A percentile compares a stretch with the other conserved stretches of the same genome.
Evolutionary conservation across 2,888 invertebrate genomes (phyloP).

Genomic region (Protonemura montana): DNA sequence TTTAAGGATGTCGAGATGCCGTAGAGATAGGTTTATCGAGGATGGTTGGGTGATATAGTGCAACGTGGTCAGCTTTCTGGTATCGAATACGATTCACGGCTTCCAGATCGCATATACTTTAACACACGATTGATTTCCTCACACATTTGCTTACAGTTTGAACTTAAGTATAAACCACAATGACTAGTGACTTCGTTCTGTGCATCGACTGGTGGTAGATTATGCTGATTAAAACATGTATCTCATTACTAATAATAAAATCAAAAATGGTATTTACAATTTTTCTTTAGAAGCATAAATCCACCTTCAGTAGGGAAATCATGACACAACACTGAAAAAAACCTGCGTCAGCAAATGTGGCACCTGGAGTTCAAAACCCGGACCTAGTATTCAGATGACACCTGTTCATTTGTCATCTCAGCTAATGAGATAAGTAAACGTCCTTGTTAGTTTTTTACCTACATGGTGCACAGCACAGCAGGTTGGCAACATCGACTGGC

Average conservation of each 20-base stretch:
- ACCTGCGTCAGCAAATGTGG: neutral
- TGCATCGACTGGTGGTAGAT: neutral
- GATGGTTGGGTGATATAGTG: neutral
- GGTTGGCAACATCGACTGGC: constrained; percentile 9
- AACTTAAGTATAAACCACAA: too few relatives aligned
- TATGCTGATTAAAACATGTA: neutral
- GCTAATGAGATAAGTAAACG: constrained; percentile 24
- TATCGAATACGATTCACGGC: neutral
- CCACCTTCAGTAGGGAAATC: neutral
- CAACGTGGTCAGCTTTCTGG: neutral
- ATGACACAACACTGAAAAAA: neutral
- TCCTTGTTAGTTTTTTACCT: constrained; percentile 10
- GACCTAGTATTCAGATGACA: constrained; percentile 16
- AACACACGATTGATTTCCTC: too few relatives aligned
- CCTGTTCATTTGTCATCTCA: constrained; percentile 25
- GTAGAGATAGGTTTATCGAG: neutral
- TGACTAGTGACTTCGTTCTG: too few relatives aligned
- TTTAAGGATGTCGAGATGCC: neutral
- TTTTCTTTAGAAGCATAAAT: neutral
- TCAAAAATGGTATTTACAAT: neutral
- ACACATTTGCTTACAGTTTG: too few relatives aligned
- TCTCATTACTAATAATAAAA: neutral
- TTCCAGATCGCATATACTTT: too few relatives aligned
- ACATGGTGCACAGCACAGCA: neutral
- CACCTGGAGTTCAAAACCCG: neutral